phyloP scores from a whole-genome alignment of 2,797 vertebrate species.

The Percopsis omiscomaycus region DNA sequence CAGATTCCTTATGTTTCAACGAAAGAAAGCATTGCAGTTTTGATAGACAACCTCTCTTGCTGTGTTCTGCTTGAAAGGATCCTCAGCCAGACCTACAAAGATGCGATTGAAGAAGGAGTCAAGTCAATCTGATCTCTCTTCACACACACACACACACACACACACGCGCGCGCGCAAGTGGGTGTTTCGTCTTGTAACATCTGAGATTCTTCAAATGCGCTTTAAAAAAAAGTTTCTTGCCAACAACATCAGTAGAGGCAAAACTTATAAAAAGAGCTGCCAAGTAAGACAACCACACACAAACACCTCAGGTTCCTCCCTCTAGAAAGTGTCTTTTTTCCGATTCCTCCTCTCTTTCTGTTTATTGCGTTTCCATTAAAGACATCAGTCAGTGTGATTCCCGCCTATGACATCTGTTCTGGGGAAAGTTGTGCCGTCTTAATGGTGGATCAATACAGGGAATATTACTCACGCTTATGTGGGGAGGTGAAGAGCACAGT shows the following conservation, averaged over 20 bases:
- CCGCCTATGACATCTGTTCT: constrained; percentile 65
- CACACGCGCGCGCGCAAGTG: constrained; percentile 60
- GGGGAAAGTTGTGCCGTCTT: constrained; percentile 46
- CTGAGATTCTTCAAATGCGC: constrained; percentile 74
- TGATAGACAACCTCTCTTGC: constrained; percentile 62
- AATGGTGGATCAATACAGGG: constrained; percentile 66
- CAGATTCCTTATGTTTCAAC: constrained; percentile 64
- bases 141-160: constrained; percentile 25
- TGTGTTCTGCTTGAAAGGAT: constrained; percentile 69
- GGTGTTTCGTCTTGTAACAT: constrained; percentile 75
- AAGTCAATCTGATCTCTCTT: constrained; percentile 63
- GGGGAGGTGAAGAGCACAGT: constrained; percentile 52
- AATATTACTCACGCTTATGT: constrained; percentile 55
- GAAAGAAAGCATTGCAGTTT: constrained; percentile 61
- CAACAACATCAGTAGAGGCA: constrained; percentile 71
- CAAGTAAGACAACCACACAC: constrained; percentile 55
- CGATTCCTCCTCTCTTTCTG: constrained; percentile 19
- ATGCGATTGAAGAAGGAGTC: constrained; percentile 72
- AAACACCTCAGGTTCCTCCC: constrained; percentile 58
- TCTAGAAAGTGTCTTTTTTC: constrained; percentile 55
- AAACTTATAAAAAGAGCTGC: constrained; percentile 73
- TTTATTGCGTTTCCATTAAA: constrained; percentile 72
- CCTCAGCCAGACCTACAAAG: constrained; percentile 73
- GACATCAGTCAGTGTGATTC: constrained; percentile 60
- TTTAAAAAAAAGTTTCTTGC: constrained; percentile 76